phyloP scores from a whole-genome alignment of 1,140 invertebrate species.

The Lordiphosa clarofinis region DNA sequence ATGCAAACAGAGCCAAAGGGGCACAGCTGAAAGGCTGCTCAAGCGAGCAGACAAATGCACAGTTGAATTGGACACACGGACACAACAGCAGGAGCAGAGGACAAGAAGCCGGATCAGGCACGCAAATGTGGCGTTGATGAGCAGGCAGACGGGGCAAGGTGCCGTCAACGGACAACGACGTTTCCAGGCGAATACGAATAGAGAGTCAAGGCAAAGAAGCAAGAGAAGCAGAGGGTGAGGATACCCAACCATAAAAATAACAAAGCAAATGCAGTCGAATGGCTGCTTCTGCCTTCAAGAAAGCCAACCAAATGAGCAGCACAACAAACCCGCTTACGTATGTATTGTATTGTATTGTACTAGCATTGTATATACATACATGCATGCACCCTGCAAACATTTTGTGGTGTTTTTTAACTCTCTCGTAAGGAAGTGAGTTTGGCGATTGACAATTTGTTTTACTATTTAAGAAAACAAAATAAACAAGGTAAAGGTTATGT shows the following conservation, averaged over 20 bases:
- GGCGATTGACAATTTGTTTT: no score
- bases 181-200: conserved; percentile 32
- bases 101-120: conserved; percentile 15
- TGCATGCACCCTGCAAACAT: neutral
- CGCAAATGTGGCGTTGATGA: conserved; percentile 75
- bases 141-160: conserved; percentile 45
- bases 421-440: no score
- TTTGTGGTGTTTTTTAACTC: neutral
- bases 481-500: no score
- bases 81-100: conserved; percentile 4
- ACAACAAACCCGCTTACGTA: conserved; percentile 21
- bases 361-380: no score
- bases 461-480: no score
- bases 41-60: conserved; percentile 71
- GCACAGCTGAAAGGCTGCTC: conserved; percentile 70
- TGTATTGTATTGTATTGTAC: conserved; percentile 3
- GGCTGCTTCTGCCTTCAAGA: conserved; percentile 8
- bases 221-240: conserved; percentile 22
- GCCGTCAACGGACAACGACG: conserved; percentile 33
- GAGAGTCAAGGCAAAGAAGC: conserved; percentile 35
- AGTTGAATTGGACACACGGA: conserved; percentile 53
- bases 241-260: conserved; percentile 43
- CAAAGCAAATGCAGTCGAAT: conserved; percentile 29
- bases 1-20: conserved; percentile 56
- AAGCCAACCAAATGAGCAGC: conserved; percentile 51